Base-by-base conservation (phyloP, 2,888 invertebrate species). In the Torymus tubicola region DNA sequence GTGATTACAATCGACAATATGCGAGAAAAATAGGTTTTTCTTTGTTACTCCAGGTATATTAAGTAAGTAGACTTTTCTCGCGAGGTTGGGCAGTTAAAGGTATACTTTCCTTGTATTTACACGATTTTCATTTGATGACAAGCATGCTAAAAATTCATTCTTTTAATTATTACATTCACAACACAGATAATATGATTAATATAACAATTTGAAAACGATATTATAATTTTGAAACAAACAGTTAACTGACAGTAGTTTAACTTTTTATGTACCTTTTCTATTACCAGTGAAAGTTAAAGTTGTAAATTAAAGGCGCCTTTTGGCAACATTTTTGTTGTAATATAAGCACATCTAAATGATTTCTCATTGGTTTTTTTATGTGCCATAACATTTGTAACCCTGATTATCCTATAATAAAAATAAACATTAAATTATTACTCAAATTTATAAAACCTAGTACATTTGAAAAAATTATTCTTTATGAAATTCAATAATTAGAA, bases 1-100 rank as follows among this genome's bases (percentile, higher is more conserved):
- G 80, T 83, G 81, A 69, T 78, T 81, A 75, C 55, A 80, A 80
- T 83, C 76, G 65, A 77, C 68, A 78, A 71, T 57, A 81, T 83
- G 83, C 81, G 81, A 83, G 84, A 84, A 85, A 86, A 85, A 86
- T 85, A 85, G 84, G 85, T 78, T 82, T 76, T 81, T 80, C 69
- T 77, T 74, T 65, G 81, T 85, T 84, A 84, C 83, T 85, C 85
- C 84, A 85, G 85, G 84, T 80, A 82, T 82, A 74, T 75, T 61
- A 71, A 61, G 63, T 61, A 71, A 61, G 63, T 55, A 70, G 53
- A 63, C 60, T 80, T 79, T 78, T 72, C 64, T 71, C 65, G 60
- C 61, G 18, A 61, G 72, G 21, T 53, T 53, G 53, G 53, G 67
- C 67, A 67, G 67, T 67, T 67, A 67, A 52, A 67, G 18, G 67